phyloP scores from a whole-genome alignment of 1,140 invertebrate species.

The Oryzaephilus surinamensis region DNA sequence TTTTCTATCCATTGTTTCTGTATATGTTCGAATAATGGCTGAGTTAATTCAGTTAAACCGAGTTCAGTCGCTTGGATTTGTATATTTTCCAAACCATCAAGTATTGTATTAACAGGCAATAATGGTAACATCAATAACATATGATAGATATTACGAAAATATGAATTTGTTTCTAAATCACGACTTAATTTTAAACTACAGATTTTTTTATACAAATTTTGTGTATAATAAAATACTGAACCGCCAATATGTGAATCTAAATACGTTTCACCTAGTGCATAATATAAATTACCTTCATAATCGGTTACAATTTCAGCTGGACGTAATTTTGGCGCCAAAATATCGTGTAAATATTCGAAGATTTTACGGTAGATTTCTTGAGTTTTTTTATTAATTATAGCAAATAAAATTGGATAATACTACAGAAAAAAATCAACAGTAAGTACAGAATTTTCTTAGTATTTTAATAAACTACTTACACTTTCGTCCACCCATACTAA shows the following conservation, averaged over 20 bases:
- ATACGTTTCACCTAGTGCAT: constrained; percentile 26
- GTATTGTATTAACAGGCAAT: constrained; percentile 29
- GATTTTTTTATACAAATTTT: constrained; percentile 31
- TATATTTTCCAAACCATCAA: constrained; percentile 25
- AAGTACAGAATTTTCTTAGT: not conserved
- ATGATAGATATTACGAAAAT: constrained; percentile 28
- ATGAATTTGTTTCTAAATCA: constrained; percentile 26
- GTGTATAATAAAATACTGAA: constrained; percentile 28
- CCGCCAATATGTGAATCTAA: constrained; percentile 28
- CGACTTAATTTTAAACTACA: constrained; percentile 23
- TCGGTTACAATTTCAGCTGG: constrained; percentile 30
- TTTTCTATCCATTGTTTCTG: constrained; percentile 25
- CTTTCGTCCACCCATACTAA: constrained; percentile 26
- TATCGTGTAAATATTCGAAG: constrained; percentile 22
- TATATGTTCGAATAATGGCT: constrained; percentile 23
- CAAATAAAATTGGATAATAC: constrained; percentile 30
- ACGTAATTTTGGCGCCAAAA: constrained; percentile 21
- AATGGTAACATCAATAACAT: constrained; percentile 30
- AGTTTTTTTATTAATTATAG: constrained; percentile 24
- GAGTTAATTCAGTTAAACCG: constrained; percentile 10
- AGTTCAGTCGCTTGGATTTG: constrained; percentile 23
- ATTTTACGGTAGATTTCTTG: constrained; percentile 26
- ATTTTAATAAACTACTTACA: constrained; percentile 18
- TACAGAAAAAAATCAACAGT: constrained; percentile 12
- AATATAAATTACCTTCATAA: constrained; percentile 28